phyloP scores from a whole-genome alignment of 2,888 invertebrate genomes.

The Aspidapion aeneum region DNA sequence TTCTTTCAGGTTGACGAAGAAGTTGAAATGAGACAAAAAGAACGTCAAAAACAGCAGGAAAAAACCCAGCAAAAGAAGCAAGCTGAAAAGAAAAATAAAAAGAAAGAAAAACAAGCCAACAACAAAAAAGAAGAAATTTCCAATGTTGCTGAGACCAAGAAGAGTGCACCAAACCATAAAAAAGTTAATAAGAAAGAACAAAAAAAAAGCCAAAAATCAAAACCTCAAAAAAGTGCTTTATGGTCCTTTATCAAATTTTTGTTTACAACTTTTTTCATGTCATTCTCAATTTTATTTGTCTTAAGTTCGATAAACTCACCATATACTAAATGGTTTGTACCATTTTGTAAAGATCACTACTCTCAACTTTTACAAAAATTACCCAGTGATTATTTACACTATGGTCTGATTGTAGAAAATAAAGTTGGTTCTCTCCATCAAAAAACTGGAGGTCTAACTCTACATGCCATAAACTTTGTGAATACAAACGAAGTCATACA shows the following conservation, averaged over 20 bases:
- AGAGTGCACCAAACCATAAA: slow-evolving; percentile 7
- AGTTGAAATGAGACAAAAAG: slow-evolving; percentile 37
- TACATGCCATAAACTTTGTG: slow-evolving; percentile 22
- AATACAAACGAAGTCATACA: slow-evolving; percentile 20
- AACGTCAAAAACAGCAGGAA: slow-evolving; percentile 35
- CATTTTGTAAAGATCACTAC: not conserved
- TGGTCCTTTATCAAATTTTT: slow-evolving; percentile 13
- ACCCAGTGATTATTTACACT: slow-evolving; percentile 28
- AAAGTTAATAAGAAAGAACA: slow-evolving; percentile 23
- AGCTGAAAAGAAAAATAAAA: slow-evolving; percentile 36
- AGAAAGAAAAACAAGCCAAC: slow-evolving; percentile 33
- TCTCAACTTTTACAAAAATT: slow-evolving; percentile 19
- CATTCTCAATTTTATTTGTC: not conserved
- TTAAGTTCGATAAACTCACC: not conserved
- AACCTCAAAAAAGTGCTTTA: slow-evolving; percentile 19
- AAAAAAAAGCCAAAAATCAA: slow-evolving; percentile 19
- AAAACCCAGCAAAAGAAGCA: slow-evolving; percentile 35
- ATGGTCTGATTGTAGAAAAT: slow-evolving; percentile 26
- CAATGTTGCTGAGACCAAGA: slow-evolving; percentile 7
- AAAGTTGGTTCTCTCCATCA: slow-evolving; percentile 25
- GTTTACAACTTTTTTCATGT: not conserved
- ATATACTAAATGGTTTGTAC: not conserved
- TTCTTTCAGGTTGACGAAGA: slow-evolving; percentile 44
- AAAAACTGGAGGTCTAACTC: slow-evolving; percentile 28
- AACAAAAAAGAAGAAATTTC: slow-evolving; percentile 19